These are phyloP conservation scores for Myripristis jacobus DNA, from an alignment of 2,797 vertebrate genomes.

Conservation along the genomic window DNA sequence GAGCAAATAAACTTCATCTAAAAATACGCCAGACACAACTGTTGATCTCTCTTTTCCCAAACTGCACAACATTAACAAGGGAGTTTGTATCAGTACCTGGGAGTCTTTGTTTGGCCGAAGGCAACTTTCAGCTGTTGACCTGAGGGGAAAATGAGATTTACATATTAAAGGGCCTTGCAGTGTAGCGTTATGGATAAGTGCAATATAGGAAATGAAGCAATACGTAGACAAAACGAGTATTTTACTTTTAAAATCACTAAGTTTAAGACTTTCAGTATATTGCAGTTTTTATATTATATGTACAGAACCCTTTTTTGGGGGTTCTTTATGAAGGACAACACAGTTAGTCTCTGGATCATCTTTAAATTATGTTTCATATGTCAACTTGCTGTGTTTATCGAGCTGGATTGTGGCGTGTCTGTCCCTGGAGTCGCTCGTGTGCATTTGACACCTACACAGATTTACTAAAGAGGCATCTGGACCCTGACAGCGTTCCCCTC, in stretches of 20 bases:
- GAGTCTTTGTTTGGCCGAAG: slow-evolving; percentile 13
- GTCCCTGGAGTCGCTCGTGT: slow-evolving; percentile 44
- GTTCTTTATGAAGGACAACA: background rate
- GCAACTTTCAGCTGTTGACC: background rate
- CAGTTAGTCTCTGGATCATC: slow-evolving; percentile 20
- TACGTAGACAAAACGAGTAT: no score
- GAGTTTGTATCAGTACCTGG: background rate
- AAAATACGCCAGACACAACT: no score
- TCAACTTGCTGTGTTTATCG: slow-evolving; percentile 28
- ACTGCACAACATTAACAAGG: background rate
- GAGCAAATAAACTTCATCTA: slow-evolving; percentile 20
- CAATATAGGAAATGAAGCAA: no score
- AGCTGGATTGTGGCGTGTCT: slow-evolving; percentile 38
- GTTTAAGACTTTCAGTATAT: background rate
- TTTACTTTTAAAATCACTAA: background rate
- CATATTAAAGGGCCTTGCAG: background rate
- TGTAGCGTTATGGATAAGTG: background rate
- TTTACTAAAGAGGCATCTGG: slow-evolving; percentile 20
- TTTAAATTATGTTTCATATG: slow-evolving; percentile 1
- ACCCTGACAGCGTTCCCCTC: slow-evolving; percentile 27
- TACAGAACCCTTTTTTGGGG: background rate
- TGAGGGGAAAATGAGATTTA: no score
- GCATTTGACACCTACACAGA: slow-evolving; percentile 63
- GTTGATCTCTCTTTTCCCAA: background rate
- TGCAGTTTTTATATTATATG: background rate